Evolutionary conservation across 2,113 vertebrate species (phyloP).

Genomic region (Serinus canaria): DNA sequence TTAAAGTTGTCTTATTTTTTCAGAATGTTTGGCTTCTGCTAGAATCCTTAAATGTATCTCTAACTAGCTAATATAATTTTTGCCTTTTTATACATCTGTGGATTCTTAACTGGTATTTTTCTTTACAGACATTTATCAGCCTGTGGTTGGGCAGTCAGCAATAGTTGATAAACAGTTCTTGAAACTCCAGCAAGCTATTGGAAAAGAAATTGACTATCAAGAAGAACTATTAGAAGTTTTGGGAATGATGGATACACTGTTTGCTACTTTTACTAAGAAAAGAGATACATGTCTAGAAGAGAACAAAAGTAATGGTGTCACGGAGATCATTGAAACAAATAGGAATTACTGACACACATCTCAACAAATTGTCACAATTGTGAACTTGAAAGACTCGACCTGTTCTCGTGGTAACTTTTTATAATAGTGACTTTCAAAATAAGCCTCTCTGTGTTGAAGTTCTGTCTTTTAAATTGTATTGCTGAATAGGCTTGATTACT

Average conservation of each 20-base stretch:
- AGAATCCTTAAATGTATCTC: neutral
- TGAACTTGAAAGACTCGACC: neutral
- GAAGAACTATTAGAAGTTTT: constrained; percentile 90
- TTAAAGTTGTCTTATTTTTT: neutral
- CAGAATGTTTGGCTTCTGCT: neutral
- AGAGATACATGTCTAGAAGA: constrained; percentile 54
- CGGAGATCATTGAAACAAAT: constrained; percentile 16
- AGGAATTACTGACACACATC: neutral
- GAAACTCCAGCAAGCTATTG: constrained; percentile 84
- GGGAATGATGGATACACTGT: constrained; percentile 96
- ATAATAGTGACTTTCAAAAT: neutral
- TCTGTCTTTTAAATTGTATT: neutral
- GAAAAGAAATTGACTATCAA: constrained; percentile 90
- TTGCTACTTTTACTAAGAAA: constrained; percentile 85
- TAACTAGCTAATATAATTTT: neutral
- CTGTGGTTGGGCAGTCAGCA: constrained; percentile 85
- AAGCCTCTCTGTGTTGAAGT: neutral
- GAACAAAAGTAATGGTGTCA: constrained; percentile 31
- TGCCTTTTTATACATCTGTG: fast-evolving
- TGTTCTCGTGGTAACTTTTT: neutral
- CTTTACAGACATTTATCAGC: constrained; percentile 83
- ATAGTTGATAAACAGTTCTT: constrained; percentile 89
- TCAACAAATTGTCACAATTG: neutral
- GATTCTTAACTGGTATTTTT: neutral
- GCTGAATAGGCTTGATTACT: neutral